Base-by-base conservation (phyloP, 1,140 invertebrate genomes). In the Tetramorium simillimum region DNA sequence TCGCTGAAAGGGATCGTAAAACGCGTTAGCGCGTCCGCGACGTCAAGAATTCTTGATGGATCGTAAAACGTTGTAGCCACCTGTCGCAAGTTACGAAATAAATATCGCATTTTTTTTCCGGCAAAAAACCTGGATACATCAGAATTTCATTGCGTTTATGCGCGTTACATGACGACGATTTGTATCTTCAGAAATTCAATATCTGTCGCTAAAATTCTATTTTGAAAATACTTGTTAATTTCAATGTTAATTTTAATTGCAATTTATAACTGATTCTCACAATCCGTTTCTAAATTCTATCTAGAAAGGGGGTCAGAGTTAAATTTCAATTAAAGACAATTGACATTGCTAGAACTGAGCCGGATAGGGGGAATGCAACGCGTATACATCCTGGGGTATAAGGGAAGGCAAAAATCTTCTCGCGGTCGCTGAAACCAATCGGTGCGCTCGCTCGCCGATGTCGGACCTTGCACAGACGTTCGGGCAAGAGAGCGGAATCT, bases 331-430 rank as follows among this genome's bases (percentile, higher is more conserved):
- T 6, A 46, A 46, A 12, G 28, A 33, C 46, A 78, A 78, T 62
- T 37, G 14, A 78, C 28, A n/a, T 51, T 33, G 14, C 6, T 67
- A 10, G n/a, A 40, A 33, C 18, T 14, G 24, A 78, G 21, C 0
- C 10, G 16, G 4, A 46, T 40, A n/a, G 3, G 10, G 2, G 9
- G 49, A 40, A 18, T n/a, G 78, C 65, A 58, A 56, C 33, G 9
- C 10, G 18, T 72, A 24, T 46, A n/a, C 21, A n/a, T 18, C 12
- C 10, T 37, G 37, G 5, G 5, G 37, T 33, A n/a, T 62, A 77
- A 62, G 80, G 86, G 72, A 2, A 58, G 53, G n/a, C 12, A 75
- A 89, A 86, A 86, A 90, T 89, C 72, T 84, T 85, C 73, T 86
- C 40, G 77, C 88, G 76, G 86, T 86, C 60, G 10, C 40, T 51